These are phyloP conservation scores for Trichopoda pennipes DNA, from an alignment of 2,888 invertebrate genomes.

Conservation along the genomic window DNA sequence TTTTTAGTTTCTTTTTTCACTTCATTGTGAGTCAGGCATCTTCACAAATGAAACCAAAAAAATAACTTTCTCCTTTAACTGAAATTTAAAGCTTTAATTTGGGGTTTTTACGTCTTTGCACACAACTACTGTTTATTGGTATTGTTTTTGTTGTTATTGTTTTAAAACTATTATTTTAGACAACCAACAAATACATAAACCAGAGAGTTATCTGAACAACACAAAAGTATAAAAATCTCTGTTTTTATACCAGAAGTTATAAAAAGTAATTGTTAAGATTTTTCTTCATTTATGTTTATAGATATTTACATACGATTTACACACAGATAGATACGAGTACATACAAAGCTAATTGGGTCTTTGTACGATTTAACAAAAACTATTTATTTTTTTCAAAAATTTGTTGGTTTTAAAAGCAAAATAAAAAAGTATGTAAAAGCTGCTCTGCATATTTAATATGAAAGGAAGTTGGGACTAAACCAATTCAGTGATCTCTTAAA, in stretches of 20 bases:
- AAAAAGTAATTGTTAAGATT: slow-evolving; percentile 60
- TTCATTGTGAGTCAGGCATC: slow-evolving; percentile 26
- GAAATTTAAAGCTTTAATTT: slow-evolving; percentile 64
- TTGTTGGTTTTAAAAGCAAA: slow-evolving; percentile 48
- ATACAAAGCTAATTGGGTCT: slow-evolving; percentile 3
- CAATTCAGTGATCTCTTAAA: background rate
- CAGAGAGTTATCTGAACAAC: slow-evolving; percentile 21
- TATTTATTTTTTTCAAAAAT: slow-evolving; percentile 59
- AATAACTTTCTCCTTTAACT: slow-evolving; percentile 64
- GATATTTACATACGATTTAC: slow-evolving; percentile 37
- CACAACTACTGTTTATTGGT: slow-evolving; percentile 2
- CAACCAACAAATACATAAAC: background rate
- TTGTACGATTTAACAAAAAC: slow-evolving; percentile 32
- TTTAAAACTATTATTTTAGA: slow-evolving; percentile 19
- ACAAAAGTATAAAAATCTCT: slow-evolving; percentile 25
- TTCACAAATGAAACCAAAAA: slow-evolving; percentile 43
- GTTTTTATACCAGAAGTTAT: slow-evolving; percentile 56
- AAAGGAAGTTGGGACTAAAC: slow-evolving; percentile 11
- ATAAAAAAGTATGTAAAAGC: too few species aligned
- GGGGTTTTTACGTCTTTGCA: slow-evolving; percentile 26
- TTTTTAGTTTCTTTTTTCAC: slow-evolving; percentile 23
- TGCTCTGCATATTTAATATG: slow-evolving; percentile 59
- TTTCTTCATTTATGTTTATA: slow-evolving; percentile 36
- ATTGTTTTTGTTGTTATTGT: background rate
- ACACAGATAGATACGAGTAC: background rate